phyloP scores from a whole-genome alignment of 2,113 vertebrate genomes.

The Mellivora capensis region DNA sequence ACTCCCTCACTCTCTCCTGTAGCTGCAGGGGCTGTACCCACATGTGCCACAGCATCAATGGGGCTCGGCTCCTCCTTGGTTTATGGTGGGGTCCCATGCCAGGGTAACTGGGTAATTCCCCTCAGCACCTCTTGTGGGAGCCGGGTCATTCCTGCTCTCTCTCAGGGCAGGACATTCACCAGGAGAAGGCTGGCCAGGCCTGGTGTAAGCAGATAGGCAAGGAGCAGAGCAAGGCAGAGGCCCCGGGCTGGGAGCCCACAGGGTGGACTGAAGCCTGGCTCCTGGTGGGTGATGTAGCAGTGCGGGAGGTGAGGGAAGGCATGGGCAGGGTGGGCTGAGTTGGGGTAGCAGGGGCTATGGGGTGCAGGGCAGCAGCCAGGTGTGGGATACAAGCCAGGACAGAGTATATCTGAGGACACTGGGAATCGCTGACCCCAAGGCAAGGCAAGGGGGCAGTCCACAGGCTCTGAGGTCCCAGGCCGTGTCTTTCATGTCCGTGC shows the following conservation, averaged over 20 bases:
- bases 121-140: background rate
- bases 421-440: background rate
- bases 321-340: background rate
- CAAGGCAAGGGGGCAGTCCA: background rate
- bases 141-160: background rate
- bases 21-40: background rate
- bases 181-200: background rate
- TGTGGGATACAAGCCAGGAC: background rate
- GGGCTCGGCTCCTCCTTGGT: background rate
- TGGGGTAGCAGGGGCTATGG: background rate
- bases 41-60: background rate
- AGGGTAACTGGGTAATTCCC: background rate
- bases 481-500: background rate
- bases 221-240: background rate
- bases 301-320: too few relatives aligned
- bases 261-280: background rate
- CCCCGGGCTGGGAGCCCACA: too few relatives aligned
- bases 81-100: background rate
- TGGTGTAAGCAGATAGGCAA: background rate
- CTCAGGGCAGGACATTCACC: background rate
- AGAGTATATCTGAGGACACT: background rate
- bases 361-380: background rate
- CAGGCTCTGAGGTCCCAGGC: background rate
- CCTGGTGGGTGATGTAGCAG: background rate
- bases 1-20: background rate